These are phyloP conservation scores for Clarias magur DNA, from an alignment of 2,113 vertebrate species.

Conservation along the genomic window DNA sequence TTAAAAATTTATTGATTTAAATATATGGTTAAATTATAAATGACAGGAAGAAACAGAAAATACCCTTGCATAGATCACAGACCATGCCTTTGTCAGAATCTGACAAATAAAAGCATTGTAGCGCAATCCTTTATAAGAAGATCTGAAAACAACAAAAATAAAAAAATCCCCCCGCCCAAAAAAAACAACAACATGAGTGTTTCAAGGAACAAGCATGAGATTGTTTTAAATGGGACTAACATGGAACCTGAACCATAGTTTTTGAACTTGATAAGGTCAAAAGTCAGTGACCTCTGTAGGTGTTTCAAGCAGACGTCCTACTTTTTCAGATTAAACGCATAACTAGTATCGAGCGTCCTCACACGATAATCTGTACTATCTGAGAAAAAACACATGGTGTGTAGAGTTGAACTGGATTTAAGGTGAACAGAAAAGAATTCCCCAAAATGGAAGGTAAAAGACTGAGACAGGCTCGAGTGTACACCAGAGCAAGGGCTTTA, in stretches of 20 bases:
- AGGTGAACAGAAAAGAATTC: constrained; percentile 29
- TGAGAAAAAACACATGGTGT: constrained; percentile 25
- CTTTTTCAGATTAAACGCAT: background rate
- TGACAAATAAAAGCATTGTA: constrained; percentile 74
- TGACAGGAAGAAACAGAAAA: constrained; percentile 79
- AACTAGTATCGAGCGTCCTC: constrained; percentile 16
- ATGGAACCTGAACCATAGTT: constrained; percentile 17
- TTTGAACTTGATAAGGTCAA: constrained; percentile 23
- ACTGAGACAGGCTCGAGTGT: constrained; percentile 64
- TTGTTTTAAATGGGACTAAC: constrained; percentile 17
- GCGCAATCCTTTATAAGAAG: constrained; percentile 65
- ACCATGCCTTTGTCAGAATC: constrained; percentile 85
- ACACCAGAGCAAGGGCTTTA: constrained; percentile 73
- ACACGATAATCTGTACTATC: constrained; percentile 12
- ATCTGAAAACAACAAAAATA: constrained; percentile 45
- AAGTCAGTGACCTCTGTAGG: background rate
- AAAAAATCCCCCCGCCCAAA: background rate
- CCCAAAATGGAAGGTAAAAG: constrained; percentile 53
- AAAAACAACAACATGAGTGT: constrained; percentile 61
- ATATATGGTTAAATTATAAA: constrained; percentile 88
- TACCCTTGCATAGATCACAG: constrained; percentile 94
- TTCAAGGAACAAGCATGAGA: constrained; percentile 53
- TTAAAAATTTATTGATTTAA: constrained; percentile 95
- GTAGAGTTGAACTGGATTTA: constrained; percentile 32
- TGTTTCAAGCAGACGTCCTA: constrained; percentile 9